Evolutionary conservation across 1,140 invertebrate genomes (phyloP).

Genomic region (Euwallacea fornicatus): DNA sequence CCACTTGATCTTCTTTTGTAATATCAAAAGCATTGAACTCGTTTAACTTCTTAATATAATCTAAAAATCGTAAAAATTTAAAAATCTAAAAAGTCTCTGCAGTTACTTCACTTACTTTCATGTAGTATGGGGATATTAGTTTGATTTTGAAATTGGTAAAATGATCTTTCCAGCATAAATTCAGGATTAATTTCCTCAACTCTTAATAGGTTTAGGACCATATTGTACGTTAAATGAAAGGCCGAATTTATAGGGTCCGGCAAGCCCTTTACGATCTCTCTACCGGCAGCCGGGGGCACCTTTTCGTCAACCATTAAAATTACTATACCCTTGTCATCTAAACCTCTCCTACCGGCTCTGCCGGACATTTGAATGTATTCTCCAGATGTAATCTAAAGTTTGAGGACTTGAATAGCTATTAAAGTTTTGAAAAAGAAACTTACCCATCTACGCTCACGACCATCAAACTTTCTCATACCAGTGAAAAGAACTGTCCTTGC

Average conservation of each 20-base stretch:
- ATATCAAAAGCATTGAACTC: slow-evolving; percentile 67
- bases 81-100: not conserved
- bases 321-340: slow-evolving; percentile 98
- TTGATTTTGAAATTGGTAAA: slow-evolving; percentile 99
- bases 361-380: slow-evolving; percentile 99
- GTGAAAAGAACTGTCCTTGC: slow-evolving; percentile 98
- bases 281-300: slow-evolving; percentile 76
- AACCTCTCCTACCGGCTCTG: slow-evolving; percentile 92
- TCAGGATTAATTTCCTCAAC: slow-evolving; percentile 99
- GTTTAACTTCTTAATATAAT: slow-evolving; percentile 71
- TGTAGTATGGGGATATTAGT: slow-evolving; percentile 86
- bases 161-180: slow-evolving; percentile 98
- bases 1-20: slow-evolving; percentile 75
- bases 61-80: slow-evolving; percentile 55
- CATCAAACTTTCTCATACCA: slow-evolving; percentile 94
- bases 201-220: slow-evolving; percentile 94
- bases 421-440: slow-evolving; percentile 46
- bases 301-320: slow-evolving; percentile 99
- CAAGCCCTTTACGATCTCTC: slow-evolving; percentile 88
- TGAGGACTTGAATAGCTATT: not conserved
- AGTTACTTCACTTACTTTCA: slow-evolving; percentile 67
- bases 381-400: slow-evolving; percentile 81
- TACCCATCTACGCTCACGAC: slow-evolving; percentile 91
- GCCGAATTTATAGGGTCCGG: slow-evolving; percentile 98
- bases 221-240: slow-evolving; percentile 99